Conservation (phyloP, 2,113 vertebrate genomes). For the Phoxinus phoxinus region DNA sequence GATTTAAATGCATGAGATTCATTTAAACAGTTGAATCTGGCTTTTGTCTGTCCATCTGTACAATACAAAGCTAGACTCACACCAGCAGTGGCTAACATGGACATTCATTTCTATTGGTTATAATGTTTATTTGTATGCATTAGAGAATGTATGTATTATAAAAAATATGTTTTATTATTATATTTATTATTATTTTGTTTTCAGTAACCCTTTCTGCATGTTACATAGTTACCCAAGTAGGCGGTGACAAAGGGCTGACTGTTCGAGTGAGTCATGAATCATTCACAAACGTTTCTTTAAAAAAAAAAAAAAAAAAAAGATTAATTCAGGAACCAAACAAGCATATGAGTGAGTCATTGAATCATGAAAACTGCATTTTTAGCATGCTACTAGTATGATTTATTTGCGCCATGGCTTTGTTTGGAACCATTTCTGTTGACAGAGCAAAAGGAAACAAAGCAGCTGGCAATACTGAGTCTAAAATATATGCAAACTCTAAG, state of each 20-base stretch:
- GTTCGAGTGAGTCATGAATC: not conserved
- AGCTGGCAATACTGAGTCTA: too few relatives aligned
- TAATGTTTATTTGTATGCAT: not conserved
- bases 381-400: too few relatives aligned
- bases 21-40: not conserved
- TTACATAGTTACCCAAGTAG: not conserved
- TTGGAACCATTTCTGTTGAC: too few relatives aligned
- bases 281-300: not conserved
- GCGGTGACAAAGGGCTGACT: not conserved
- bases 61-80: not conserved
- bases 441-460: too few relatives aligned
- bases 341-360: not conserved
- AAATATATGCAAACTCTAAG: too few relatives aligned
- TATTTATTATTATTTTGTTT: not conserved
- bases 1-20: constrained; percentile 29
- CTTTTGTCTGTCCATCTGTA: not conserved
- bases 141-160: not conserved
- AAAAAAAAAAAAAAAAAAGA: not conserved
- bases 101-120: not conserved
- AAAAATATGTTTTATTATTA: not conserved
- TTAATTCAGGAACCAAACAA: not conserved
- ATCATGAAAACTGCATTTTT: not conserved
- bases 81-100: not conserved
- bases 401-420: too few relatives aligned
- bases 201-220: not conserved